These are phyloP conservation scores for Diprion similis DNA, from an alignment of 1,140 invertebrate genomes.

Conservation along the genomic window DNA sequence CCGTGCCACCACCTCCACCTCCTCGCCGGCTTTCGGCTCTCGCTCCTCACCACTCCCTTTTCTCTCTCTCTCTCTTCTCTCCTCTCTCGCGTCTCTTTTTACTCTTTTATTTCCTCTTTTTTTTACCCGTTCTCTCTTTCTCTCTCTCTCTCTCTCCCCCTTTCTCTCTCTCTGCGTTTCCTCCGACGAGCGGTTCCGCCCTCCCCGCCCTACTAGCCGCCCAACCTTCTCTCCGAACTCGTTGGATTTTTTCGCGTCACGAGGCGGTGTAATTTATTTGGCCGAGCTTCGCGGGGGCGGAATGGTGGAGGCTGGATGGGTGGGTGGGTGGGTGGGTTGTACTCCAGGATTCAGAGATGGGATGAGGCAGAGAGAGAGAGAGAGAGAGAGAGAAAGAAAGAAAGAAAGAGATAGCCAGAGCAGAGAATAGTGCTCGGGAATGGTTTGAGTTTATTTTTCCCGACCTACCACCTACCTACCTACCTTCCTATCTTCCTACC, in stretches of 20 bases:
- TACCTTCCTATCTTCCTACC: slow-evolving; percentile 8
- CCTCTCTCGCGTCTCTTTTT: background rate
- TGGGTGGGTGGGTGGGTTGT: background rate
- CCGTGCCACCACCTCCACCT: slow-evolving; percentile 23
- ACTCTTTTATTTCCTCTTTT: slow-evolving; percentile 28
- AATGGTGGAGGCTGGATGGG: slow-evolving; percentile 21
- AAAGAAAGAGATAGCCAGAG: slow-evolving; percentile 28
- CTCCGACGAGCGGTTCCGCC: slow-evolving; percentile 10
- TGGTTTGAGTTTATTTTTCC: slow-evolving; percentile 59
- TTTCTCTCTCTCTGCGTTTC: slow-evolving; percentile 20
- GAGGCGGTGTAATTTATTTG: slow-evolving; percentile 61
- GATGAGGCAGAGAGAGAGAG: slow-evolving; percentile 37
- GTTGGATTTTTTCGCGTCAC: slow-evolving; percentile 62
- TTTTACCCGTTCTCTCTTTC: slow-evolving; percentile 19
- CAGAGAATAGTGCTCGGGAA: slow-evolving; percentile 25
- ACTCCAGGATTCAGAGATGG: slow-evolving; percentile 3
- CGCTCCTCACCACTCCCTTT: slow-evolving; percentile 48
- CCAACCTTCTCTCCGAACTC: slow-evolving; percentile 48
- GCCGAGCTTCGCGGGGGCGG: slow-evolving; percentile 47
- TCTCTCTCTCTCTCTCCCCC: background rate
- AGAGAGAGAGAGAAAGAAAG: slow-evolving; percentile 25
- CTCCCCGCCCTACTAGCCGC: slow-evolving; percentile 33
- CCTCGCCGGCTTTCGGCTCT: slow-evolving; percentile 33
- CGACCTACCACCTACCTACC: slow-evolving; percentile 43
- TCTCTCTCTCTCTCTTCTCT: slow-evolving; percentile 27